Conservation (phyloP, 2,113 vertebrate species). For the Tupaia tana region DNA sequence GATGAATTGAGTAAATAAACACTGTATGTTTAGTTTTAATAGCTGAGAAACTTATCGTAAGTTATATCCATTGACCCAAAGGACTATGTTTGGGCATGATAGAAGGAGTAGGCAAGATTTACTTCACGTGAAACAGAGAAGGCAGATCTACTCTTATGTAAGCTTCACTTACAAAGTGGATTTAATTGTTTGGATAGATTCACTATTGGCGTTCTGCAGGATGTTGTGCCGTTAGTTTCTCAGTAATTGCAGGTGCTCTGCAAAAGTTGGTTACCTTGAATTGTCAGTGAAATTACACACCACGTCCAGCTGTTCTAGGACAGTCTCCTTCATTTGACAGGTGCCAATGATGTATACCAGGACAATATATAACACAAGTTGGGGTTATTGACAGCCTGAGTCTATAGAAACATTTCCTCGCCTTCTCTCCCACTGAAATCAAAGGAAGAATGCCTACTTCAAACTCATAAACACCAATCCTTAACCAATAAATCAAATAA, state of each 20-base stretch:
- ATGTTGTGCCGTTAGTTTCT: neutral
- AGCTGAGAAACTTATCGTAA: neutral
- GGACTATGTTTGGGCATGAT: neutral
- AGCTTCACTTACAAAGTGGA: neutral
- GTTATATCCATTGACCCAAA: neutral
- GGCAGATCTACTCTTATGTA: neutral
- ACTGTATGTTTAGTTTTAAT: neutral
- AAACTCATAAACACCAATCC: neutral
- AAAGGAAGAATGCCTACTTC: neutral
- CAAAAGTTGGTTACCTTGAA: neutral
- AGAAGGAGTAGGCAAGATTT: neutral
- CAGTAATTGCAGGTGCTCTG: neutral
- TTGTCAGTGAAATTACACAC: neutral
- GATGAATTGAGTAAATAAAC: neutral
- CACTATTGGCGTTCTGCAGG: neutral
- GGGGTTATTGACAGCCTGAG: neutral
- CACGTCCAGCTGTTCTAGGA: neutral
- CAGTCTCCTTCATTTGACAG: neutral
- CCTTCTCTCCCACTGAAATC: neutral
- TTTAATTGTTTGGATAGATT: neutral
- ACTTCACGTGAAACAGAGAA: neutral
- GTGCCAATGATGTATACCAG: neutral
- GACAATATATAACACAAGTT: neutral
- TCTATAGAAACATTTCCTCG: neutral
- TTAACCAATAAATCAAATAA: constrained; percentile 24